These are phyloP conservation scores for Odontothrips loti DNA, from an alignment of 2,888 invertebrate genomes.

Conservation along the genomic window DNA sequence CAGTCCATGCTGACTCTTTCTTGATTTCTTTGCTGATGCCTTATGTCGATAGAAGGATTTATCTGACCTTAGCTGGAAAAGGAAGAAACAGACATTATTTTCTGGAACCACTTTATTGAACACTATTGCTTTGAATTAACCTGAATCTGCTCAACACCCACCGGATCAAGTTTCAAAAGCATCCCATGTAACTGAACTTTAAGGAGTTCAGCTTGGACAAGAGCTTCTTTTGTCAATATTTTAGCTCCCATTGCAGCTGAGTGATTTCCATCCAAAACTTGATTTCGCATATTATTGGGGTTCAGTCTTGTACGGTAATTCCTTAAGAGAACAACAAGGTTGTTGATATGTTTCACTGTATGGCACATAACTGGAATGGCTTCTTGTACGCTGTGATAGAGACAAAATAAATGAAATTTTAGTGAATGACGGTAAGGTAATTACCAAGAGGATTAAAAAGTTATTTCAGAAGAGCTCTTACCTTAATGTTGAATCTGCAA, in stretches of 20 bases:
- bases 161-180: constrained; percentile 3
- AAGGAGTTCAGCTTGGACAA: background rate
- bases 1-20: background rate
- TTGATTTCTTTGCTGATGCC: background rate
- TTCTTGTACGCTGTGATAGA: background rate
- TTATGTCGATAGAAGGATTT: background rate
- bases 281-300: background rate
- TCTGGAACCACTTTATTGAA: no score
- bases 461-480: background rate
- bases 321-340: background rate
- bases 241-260: background rate
- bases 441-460: background rate
- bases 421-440: background rate
- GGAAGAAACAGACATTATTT: background rate
- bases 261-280: background rate
- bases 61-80: background rate
- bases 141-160: background rate
- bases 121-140: no score
- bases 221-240: background rate
- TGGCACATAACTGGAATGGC: constrained; percentile 5
- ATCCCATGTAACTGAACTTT: constrained; percentile 14
- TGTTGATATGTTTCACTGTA: background rate
- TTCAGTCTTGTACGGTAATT: background rate
- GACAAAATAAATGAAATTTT: background rate
- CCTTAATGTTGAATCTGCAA: background rate